A percentile compares a stretch with the other conserved stretches of the same genome.
phyloP scores from a whole-genome alignment of 2,113 vertebrate species.

The Nicator chloris region DNA sequence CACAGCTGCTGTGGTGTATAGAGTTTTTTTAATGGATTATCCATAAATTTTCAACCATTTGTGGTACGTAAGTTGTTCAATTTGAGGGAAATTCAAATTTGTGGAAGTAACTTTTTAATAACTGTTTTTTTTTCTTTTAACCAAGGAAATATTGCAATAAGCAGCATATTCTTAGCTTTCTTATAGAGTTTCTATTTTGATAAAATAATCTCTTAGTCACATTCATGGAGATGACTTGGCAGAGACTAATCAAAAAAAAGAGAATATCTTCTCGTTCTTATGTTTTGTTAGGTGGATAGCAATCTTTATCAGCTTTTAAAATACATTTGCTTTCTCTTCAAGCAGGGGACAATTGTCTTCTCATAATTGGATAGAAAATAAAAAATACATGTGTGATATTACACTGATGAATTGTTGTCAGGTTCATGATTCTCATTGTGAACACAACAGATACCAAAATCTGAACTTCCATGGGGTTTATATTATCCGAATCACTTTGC shows the following conservation, averaged over 20 bases:
- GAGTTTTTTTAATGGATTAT: background rate
- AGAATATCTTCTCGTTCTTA: background rate
- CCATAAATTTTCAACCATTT: background rate
- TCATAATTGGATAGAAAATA: background rate
- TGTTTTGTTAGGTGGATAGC: background rate
- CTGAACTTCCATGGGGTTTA: background rate
- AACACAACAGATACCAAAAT: background rate
- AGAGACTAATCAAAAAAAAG: background rate
- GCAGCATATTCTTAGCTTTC: background rate
- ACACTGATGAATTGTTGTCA: background rate
- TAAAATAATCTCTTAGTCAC: background rate
- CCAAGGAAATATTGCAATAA: background rate
- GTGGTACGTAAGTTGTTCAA: background rate
- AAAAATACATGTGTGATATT: background rate
- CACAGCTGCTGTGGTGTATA: background rate
- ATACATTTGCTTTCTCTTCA: background rate
- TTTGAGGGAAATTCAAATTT: background rate
- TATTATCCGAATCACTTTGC: background rate
- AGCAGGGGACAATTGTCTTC: background rate
- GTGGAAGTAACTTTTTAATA: background rate
- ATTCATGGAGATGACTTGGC: background rate
- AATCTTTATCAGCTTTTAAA: background rate
- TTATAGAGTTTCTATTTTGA: background rate
- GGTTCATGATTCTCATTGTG: background rate
- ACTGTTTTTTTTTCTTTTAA: background rate